Evolutionary conservation across 2,888 invertebrate genomes (phyloP).

Genomic region (Sminthurides aquaticus): DNA sequence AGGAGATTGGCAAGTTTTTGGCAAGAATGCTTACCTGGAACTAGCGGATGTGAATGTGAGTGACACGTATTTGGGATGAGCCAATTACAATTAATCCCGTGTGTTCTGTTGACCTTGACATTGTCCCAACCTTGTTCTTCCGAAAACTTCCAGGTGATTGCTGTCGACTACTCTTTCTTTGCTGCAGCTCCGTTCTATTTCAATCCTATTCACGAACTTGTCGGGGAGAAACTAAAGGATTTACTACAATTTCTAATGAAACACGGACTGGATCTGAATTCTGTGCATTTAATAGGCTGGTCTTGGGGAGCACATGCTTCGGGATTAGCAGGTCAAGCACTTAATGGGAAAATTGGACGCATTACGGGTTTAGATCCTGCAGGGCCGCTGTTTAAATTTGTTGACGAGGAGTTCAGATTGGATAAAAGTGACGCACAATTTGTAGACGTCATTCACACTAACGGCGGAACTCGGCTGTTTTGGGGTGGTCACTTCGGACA

Average conservation of each 20-base stretch:
- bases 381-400: slow-evolving; percentile 36
- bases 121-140: no score
- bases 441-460: slow-evolving; percentile 29
- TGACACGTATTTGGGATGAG: neutral
- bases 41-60: slow-evolving; percentile 32
- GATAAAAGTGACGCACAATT: slow-evolving; percentile 30
- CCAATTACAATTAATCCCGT: neutral
- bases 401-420: slow-evolving; percentile 33
- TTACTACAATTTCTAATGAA: slow-evolving; percentile 3
- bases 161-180: slow-evolving; percentile 31
- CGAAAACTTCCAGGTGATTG: slow-evolving; percentile 13
- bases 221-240: slow-evolving; percentile 12
- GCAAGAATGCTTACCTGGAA: slow-evolving; percentile 31
- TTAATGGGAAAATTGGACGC: slow-evolving; percentile 33
- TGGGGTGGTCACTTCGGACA: slow-evolving; percentile 21
- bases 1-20: slow-evolving; percentile 32
- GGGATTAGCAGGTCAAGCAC: slow-evolving; percentile 28
- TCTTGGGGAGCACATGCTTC: slow-evolving; percentile 32
- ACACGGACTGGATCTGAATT: slow-evolving; percentile 1
- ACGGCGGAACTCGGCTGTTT: slow-evolving; percentile 23
- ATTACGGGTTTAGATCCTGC: slow-evolving; percentile 36
- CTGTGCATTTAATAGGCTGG: slow-evolving; percentile 32
- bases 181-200: slow-evolving; percentile 27
- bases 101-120: no score
- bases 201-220: slow-evolving; percentile 13